Percentiles rank a stretch among this genome's conserved stretches.
These are phyloP conservation scores for Vanessa atalanta DNA, from an alignment of 1,140 invertebrate genomes.

Conservation along the genomic window DNA sequence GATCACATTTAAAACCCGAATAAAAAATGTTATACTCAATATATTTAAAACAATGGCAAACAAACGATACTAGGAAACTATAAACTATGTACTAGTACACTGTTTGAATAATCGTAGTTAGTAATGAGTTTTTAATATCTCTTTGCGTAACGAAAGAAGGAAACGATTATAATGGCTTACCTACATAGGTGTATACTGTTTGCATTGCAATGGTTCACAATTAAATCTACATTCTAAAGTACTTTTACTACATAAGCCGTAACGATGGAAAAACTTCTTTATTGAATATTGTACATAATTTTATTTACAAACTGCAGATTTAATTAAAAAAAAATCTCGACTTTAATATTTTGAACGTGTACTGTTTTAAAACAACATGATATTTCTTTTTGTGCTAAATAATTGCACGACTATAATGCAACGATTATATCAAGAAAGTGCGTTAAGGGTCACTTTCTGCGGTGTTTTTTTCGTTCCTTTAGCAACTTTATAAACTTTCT, in stretches of 20 bases:
- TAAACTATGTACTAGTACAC: background rate
- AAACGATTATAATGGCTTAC: conserved; percentile 16
- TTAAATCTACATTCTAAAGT: background rate
- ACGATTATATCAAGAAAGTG: conserved; percentile 16
- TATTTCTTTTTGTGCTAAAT: background rate
- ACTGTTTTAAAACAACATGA: background rate
- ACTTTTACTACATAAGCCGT: background rate
- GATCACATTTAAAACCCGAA: background rate
- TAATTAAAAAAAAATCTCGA: background rate
- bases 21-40: background rate
- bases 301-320: too few species aligned
- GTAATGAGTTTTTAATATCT: conserved; percentile 17
- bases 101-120: background rate
- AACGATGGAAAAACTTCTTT: too few species aligned
- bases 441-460: conserved; percentile 19
- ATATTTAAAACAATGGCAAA: background rate
- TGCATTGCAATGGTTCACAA: conserved; percentile 5
- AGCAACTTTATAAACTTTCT: conserved; percentile 6
- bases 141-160: conserved; percentile 15
- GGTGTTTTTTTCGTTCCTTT: background rate
- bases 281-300: too few species aligned
- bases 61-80: background rate
- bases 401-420: background rate
- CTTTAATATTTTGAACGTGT: background rate
- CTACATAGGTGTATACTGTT: conserved; percentile 15